A percentile compares a stretch with the other conserved stretches of the same genome.
These are phyloP conservation scores for Enhydra lutris DNA, from an alignment of 2,113 vertebrate species.

Conservation along the genomic window DNA sequence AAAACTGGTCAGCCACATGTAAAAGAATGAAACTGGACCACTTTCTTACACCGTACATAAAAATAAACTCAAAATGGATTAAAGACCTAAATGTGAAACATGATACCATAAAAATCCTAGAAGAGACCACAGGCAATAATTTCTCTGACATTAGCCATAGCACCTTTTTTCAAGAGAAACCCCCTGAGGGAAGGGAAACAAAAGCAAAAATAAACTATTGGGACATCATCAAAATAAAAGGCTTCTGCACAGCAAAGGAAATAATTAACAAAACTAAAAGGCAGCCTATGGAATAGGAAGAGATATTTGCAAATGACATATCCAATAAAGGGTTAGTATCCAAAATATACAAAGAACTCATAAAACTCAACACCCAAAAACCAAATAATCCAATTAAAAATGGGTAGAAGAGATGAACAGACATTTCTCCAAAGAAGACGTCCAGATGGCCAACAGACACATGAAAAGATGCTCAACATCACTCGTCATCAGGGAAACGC, in stretches of 20 bases:
- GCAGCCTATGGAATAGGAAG: not conserved
- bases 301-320: not conserved
- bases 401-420: too few species aligned
- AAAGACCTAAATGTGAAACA: not conserved
- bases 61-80: not conserved
- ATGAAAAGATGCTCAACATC: too few species aligned
- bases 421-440: too few species aligned
- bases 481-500: too few species aligned
- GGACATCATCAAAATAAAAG: not conserved
- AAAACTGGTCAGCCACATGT: too few species aligned
- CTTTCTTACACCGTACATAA: too few species aligned
- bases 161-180: not conserved
- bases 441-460: too few species aligned
- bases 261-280: not conserved
- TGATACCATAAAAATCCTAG: not conserved
- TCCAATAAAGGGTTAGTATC: too few species aligned
- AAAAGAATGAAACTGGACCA: too few species aligned
- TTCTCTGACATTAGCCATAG: not conserved
- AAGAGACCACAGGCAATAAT: not conserved
- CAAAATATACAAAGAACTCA: too few species aligned
- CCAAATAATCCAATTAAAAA: too few species aligned
- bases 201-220: not conserved
- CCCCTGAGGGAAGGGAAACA: not conserved
- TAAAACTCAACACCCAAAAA: too few species aligned
- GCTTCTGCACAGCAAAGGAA: not conserved